Evolutionary conservation across 2,113 vertebrate species (phyloP).

Genomic region (Gnathonemus longibarbis): DNA sequence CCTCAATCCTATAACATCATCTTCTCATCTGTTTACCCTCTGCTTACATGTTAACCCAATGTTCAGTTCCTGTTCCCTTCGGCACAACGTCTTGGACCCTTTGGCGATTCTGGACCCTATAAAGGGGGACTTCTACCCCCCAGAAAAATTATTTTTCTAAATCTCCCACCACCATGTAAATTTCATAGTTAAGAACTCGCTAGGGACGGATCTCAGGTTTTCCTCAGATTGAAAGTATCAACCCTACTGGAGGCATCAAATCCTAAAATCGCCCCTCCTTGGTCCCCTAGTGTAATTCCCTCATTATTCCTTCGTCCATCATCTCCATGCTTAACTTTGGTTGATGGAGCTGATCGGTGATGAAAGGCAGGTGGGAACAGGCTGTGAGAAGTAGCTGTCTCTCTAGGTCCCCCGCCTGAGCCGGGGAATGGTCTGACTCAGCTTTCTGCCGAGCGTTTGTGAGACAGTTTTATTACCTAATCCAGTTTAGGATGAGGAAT

Average conservation of each 20-base stretch:
- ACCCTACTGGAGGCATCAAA: not conserved
- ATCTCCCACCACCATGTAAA: not conserved
- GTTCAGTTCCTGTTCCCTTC: not conserved
- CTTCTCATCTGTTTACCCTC: not conserved
- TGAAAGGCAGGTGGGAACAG: slow-evolving; percentile 22
- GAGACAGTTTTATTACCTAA: slow-evolving; percentile 57
- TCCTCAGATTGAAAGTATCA: not conserved
- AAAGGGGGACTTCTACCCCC: not conserved
- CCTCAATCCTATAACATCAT: not conserved
- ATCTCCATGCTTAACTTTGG: not conserved
- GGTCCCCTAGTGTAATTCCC: not conserved
- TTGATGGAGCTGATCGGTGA: not conserved
- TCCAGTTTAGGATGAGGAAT: slow-evolving; percentile 61
- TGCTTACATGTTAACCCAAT: not conserved
- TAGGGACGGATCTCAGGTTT: not conserved
- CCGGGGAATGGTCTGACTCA: slow-evolving; percentile 44
- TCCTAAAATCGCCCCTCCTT: not conserved
- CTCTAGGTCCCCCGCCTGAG: slow-evolving; percentile 1
- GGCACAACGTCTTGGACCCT: not conserved
- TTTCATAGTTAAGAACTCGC: not conserved
- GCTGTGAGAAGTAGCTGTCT: slow-evolving; percentile 13
- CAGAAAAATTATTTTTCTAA: not conserved
- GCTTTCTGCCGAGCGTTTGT: slow-evolving; percentile 29
- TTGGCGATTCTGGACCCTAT: too few species aligned
- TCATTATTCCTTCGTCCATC: not conserved